Conservation (phyloP, 2,113 vertebrate genomes). For the Bostrychus sinensis region DNA sequence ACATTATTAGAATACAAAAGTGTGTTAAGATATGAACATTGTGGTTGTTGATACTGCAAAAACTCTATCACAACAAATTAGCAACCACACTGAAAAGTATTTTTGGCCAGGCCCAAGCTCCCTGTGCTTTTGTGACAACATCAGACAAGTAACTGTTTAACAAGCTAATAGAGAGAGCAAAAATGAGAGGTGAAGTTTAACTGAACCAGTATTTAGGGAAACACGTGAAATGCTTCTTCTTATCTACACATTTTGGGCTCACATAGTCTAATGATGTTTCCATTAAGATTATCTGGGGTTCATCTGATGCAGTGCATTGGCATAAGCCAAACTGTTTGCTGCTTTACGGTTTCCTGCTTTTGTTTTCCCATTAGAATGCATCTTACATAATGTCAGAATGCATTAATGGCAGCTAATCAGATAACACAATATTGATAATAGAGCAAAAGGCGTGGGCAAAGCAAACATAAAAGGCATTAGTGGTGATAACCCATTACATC, state of each 20-base stretch:
- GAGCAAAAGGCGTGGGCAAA: neutral
- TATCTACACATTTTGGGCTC: slow-evolving; percentile 12
- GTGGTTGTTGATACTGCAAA: no score
- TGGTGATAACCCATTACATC: neutral
- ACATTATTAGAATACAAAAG: no score
- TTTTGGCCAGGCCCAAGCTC: neutral
- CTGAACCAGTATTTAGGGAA: no score
- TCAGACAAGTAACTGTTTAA: no score
- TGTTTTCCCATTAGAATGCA: slow-evolving; percentile 18
- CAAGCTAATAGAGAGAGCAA: no score
- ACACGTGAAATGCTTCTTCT: no score
- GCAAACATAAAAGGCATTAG: slow-evolving; percentile 1
- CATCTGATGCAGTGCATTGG: slow-evolving; percentile 39
- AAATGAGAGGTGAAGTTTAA: no score
- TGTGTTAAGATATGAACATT: no score
- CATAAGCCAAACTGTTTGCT: neutral
- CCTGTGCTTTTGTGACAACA: slow-evolving; percentile 1
- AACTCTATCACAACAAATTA: no score
- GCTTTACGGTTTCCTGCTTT: slow-evolving; percentile 7
- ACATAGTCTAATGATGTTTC: slow-evolving; percentile 49
- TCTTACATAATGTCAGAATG: slow-evolving; percentile 20
- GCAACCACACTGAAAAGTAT: no score
- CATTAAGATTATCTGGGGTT: slow-evolving; percentile 50
- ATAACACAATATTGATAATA: neutral
- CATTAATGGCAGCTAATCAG: neutral